Conservation (phyloP, 2,888 invertebrate species). For the Apodemia duryi region DNA sequence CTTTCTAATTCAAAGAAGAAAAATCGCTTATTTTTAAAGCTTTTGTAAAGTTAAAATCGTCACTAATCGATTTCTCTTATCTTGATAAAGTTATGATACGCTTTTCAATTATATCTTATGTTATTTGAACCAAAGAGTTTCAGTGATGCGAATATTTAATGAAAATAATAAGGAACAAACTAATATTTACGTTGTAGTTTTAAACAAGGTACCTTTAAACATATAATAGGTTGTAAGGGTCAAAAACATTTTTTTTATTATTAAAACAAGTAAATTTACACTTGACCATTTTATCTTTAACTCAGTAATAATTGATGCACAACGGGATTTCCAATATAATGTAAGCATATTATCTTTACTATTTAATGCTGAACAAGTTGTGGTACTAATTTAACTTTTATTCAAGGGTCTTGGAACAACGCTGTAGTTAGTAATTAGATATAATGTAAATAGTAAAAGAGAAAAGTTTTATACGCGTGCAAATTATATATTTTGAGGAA, state of each 20-base stretch:
- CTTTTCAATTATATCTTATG: neutral
- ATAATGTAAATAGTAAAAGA: constrained; percentile 59
- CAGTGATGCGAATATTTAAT: neutral
- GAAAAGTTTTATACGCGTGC: constrained; percentile 61
- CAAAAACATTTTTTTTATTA: constrained; percentile 22
- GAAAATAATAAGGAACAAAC: neutral
- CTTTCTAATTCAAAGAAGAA: too few species aligned
- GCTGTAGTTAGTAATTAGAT: constrained; percentile 55
- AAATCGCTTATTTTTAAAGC: too few species aligned
- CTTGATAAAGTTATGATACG: neutral
- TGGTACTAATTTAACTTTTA: constrained; percentile 42
- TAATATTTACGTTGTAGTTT: neutral
- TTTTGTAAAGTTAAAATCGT: neutral
- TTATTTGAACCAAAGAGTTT: neutral
- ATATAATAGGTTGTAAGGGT: constrained; percentile 27
- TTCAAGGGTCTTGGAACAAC: constrained; percentile 51
- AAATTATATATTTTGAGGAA: constrained; percentile 40
- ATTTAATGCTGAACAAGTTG: constrained; percentile 21
- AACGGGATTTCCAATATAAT: constrained; percentile 29
- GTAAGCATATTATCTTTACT: constrained; percentile 14
- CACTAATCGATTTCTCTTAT: neutral
- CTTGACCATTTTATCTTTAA: constrained; percentile 27
- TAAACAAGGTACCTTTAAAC: constrained; percentile 13
- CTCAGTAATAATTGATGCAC: constrained; percentile 28
- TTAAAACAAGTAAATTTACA: constrained; percentile 16